These are phyloP conservation scores for Calycopis cecrops DNA, from an alignment of 1,140 invertebrate genomes.

Conservation along the genomic window DNA sequence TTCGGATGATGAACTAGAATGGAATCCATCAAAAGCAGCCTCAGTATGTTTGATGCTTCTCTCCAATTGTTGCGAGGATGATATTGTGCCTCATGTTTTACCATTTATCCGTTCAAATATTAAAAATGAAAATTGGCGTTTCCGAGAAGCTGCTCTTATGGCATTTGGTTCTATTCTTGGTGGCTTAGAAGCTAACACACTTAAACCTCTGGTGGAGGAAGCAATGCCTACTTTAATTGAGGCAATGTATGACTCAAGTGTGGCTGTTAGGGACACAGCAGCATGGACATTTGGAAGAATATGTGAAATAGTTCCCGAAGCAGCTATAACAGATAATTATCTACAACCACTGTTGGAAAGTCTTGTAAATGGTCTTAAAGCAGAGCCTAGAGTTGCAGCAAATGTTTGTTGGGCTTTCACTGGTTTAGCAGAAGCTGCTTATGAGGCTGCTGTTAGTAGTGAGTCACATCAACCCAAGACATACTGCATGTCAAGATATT, in stretches of 20 bases:
- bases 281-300: conserved; percentile 99
- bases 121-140: conserved; percentile 94
- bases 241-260: conserved; percentile 93
- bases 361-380: conserved; percentile 90
- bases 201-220: conserved; percentile 96
- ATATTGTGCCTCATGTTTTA: conserved; percentile 95
- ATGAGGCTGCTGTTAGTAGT: conserved; percentile 84
- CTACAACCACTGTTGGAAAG: conserved; percentile 91
- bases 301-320: conserved; percentile 97
- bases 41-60: conserved; percentile 99
- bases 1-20: conserved; percentile 98
- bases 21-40: conserved; percentile 99
- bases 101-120: conserved; percentile 99
- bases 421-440: conserved; percentile 97
- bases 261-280: conserved; percentile 96
- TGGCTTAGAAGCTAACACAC: conserved; percentile 89
- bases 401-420: conserved; percentile 99
- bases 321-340: conserved; percentile 93
- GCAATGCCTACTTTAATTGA: conserved; percentile 97
- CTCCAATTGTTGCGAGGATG: conserved; percentile 97
- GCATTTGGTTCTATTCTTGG: conserved; percentile 98
- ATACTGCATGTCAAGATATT: conserved; percentile 94
- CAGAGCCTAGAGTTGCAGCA: conserved; percentile 96
- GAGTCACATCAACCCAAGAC: conserved; percentile 92
- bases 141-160: conserved; percentile 98